Base-by-base conservation (phyloP, 2,113 vertebrate species). In the Brachirus orientalis region DNA sequence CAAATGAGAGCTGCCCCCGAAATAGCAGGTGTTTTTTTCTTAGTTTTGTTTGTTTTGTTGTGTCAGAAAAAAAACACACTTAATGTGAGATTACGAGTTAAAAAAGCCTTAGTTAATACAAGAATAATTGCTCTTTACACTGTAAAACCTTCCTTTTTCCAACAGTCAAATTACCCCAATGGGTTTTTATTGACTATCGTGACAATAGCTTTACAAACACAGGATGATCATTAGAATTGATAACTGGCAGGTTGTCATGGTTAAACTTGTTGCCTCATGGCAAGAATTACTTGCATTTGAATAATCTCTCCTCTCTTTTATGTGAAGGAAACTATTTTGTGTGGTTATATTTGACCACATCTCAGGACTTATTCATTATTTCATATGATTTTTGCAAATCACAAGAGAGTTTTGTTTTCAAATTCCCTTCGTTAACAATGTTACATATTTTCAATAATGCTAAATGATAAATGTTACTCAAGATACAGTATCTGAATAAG, bases 41-140 rank as follows among this genome's bases (percentile, higher is more conserved):
- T 28, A 28, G 22, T 28, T 28, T 28, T 28, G 3, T 28, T 0
- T 28, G 28, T 28, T 3, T 28, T 28, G 28, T 28, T 28, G 6
- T 6, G 28, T 3, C 3, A 6, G 28, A 6, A 28, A 28, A 28
- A 28, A 28, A 28, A 28, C 28, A 28, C 28, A 28, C 28, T 28
- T 6, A 28, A 4, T 4, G 28, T 28, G 28, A 2, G 28, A 28
- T 28, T 6, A 28, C 28, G 6, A 28, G 28, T 69, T 66, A 63
- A 60, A 62, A 55, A 77, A 68, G 16, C 45, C 17, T 16, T 28
- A 48, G 7, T 12, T 10, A 63, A 74, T 8, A 17, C 38, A 50
- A 11, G 40, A 47, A 65, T 53, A 47, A 65, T 53, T 28, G 10
- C 47, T 35, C n/a, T 51, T 60, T 8, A 53, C 61, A 28, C 56